Evolutionary conservation across 2,113 vertebrate genomes (phyloP), one percentile per base, ranked within the genome.

Genomic region (Turnix velox): DNA sequence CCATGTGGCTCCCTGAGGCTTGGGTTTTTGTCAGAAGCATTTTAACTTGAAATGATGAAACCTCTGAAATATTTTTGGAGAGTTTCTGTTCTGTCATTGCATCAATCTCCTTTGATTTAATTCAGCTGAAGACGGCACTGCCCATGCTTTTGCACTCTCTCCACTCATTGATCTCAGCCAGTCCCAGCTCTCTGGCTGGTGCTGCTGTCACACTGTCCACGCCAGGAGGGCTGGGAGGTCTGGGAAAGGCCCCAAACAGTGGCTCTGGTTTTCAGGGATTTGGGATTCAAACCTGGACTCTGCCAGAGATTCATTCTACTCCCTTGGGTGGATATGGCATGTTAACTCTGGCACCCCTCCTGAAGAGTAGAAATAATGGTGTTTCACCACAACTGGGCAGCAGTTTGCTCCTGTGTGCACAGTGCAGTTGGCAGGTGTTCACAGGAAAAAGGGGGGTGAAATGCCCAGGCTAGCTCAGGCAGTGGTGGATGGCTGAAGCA

Each of bases 291-390:
- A 15, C 45, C 33, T 12, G 16, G 33, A 5, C n/a, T 18, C 54
- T 68, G 25, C 10, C 73, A 43, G 37, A 58, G n/a, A 20, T 24
- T 59, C 7, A 4, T 20, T 39, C 22, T 14, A 2, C 9, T 11
- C 31, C 37, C 33, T 30, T 1, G 6, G 31, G 22, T 1, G 12
- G 42, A 3, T 14, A 2, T 0, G 1, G 37, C 39, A 3, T 0
- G 1, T 9, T 8, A 45, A 9, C 27, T 24, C 24, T 61, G 9
- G 27, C 3, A 43, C 31, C 55, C 15, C 17, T 75, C 58, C 28
- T 6, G 18, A 10, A n/a, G 46, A 9, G 31, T 1, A 7, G 55
- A 58, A 4, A 20, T 18, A 12, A 33, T 0, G 22, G 39, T 5
- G 58, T 8, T 31, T 13, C 54, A 24, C 22, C 57, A 3, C 28